Conservation (phyloP, 2,797 vertebrate genomes). For the Coregonus sp. region DNA sequence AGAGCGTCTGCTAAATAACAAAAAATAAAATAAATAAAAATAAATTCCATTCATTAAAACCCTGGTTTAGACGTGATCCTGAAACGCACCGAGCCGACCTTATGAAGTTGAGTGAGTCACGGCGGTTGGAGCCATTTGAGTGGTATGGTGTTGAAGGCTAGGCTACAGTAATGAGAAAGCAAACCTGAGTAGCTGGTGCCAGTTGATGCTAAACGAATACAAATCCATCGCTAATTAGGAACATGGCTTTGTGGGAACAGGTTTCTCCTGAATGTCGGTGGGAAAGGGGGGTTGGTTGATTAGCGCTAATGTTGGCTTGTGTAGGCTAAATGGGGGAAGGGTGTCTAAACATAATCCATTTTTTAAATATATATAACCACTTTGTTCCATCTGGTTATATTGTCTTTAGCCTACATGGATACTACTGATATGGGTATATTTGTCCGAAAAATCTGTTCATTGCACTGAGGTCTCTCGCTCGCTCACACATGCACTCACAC, state of each 20-base stretch:
- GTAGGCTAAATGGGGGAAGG: not conserved
- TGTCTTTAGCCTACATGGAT: not conserved
- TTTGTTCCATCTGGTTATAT: not conserved
- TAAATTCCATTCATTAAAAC: not conserved
- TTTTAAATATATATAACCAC: not conserved
- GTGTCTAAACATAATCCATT: not conserved
- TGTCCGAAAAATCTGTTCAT: not conserved
- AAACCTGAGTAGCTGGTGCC: not conserved
- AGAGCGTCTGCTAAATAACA: too few species aligned
- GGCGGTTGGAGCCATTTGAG: not conserved
- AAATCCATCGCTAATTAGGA: not conserved
- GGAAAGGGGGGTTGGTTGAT: not conserved
- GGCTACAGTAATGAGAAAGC: not conserved
- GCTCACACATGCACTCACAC: too few species aligned
- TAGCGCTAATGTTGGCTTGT: not conserved
- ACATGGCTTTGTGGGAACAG: not conserved
- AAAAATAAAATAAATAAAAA: too few species aligned
- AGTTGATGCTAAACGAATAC: not conserved
- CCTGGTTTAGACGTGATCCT: not conserved
- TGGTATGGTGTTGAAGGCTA: not conserved
- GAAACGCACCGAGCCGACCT: not conserved
- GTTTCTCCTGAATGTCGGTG: not conserved
- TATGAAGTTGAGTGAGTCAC: not conserved
- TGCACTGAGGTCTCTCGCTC: too few species aligned
- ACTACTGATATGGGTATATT: not conserved